These are phyloP conservation scores for Urocynchramus pylzowi DNA, from an alignment of 2,113 vertebrate genomes.

Conservation along the genomic window DNA sequence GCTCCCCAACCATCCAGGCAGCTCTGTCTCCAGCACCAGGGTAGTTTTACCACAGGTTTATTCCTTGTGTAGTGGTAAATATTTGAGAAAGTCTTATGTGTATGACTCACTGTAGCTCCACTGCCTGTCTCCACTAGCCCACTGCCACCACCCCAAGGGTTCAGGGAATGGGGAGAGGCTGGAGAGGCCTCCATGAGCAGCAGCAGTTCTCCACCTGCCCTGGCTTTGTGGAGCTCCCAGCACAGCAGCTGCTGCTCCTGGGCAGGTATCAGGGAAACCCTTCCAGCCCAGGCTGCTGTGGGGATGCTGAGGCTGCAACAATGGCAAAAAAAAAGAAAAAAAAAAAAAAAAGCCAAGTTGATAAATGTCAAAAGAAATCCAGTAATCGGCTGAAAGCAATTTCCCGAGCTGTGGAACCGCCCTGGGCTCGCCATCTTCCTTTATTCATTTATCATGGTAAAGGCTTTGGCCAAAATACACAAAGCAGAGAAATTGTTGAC, in stretches of 20 bases:
- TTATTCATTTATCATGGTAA: constrained; percentile 97
- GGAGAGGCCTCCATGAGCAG: background rate
- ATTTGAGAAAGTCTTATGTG: background rate
- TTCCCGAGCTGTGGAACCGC: constrained; percentile 84
- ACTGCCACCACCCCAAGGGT: background rate
- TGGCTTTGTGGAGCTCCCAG: background rate
- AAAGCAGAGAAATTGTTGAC: constrained; percentile 98
- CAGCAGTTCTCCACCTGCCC: background rate
- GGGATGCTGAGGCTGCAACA: constrained; percentile 11
- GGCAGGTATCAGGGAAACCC: constrained; percentile 18
- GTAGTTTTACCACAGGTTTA: background rate
- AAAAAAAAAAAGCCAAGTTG: constrained; percentile 74
- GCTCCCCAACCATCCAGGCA: background rate
- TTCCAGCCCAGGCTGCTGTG: background rate
- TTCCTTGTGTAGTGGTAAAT: accelerated
- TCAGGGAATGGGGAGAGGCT: background rate
- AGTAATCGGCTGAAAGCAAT: constrained; percentile 97
- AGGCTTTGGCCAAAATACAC: constrained; percentile 94
- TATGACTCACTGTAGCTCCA: background rate
- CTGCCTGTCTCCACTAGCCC: background rate
- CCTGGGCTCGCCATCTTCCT: constrained; percentile 88
- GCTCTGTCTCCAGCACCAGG: background rate
- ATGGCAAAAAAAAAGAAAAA: constrained; percentile 14
- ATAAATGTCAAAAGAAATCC: constrained; percentile 91
- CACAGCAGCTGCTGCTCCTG: background rate